Percentiles rank a stretch among this genome's conserved stretches.
These are phyloP conservation scores for Cochlearius cochlearius DNA, from an alignment of 2,113 vertebrate species.

Conservation along the genomic window DNA sequence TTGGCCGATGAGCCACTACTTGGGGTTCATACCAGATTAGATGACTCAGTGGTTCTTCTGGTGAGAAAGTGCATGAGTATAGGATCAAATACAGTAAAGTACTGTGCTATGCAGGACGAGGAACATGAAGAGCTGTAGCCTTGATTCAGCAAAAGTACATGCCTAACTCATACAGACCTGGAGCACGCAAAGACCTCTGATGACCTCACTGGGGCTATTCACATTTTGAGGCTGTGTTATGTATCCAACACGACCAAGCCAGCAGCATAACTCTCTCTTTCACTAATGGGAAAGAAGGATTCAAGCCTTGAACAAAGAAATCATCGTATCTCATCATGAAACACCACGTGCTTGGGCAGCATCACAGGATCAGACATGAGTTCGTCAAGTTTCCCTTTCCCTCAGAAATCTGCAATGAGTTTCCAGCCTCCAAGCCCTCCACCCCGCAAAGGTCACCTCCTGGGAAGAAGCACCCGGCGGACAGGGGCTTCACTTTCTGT, in stretches of 20 bases:
- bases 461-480: background rate
- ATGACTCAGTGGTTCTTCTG: constrained; percentile 54
- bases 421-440: background rate
- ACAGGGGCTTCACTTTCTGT: background rate
- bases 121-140: background rate
- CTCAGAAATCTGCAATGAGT: background rate
- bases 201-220: background rate
- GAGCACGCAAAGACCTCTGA: background rate
- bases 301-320: background rate
- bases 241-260: background rate
- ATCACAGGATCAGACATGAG: background rate
- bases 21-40: constrained; percentile 37
- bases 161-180: background rate
- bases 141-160: constrained; percentile 30
- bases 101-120: background rate
- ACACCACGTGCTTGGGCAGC: background rate
- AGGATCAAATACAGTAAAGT: background rate
- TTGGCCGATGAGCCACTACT: constrained; percentile 27
- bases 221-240: background rate
- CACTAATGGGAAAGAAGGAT: background rate
- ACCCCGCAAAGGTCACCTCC: background rate
- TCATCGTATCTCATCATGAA: background rate
- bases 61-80: background rate
- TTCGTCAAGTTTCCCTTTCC: background rate
- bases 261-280: background rate